Conservation (phyloP, 2,888 invertebrate genomes). For the Leptinotarsa peninsularis region DNA sequence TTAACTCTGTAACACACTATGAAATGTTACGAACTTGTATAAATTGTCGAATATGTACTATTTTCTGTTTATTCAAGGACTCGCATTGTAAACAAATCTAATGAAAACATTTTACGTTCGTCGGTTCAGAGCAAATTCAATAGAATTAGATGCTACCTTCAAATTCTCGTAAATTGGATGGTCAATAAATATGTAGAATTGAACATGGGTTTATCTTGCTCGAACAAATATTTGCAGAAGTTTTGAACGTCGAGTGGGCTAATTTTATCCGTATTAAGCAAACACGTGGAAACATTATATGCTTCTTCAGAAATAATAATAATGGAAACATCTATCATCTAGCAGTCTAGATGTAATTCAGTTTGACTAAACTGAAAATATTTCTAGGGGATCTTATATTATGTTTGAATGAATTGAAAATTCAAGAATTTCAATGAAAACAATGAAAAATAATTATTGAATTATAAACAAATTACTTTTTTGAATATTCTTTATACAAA, state of each 20-base stretch:
- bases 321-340: too few species aligned
- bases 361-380: too few species aligned
- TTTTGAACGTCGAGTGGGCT: neutral
- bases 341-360: too few species aligned
- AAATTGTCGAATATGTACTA: neutral
- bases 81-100: neutral
- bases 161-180: slow-evolving; percentile 1
- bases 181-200: slow-evolving; percentile 1
- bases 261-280: neutral
- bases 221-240: slow-evolving; percentile 1
- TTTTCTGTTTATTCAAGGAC: neutral
- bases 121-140: neutral
- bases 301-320: neutral
- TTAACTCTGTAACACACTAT: too few species aligned
- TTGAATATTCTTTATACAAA: too few species aligned
- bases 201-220: neutral
- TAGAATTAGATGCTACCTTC: neutral
- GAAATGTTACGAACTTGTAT: too few species aligned
- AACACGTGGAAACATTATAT: neutral
- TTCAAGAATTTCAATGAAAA: too few species aligned
- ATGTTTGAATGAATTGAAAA: too few species aligned
- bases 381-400: too few species aligned
- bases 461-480: too few species aligned
- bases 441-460: too few species aligned
- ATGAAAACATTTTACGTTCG: neutral